Evolutionary conservation across 2,113 vertebrate genomes (phyloP).

Genomic region (Turdus rufiventris): DNA sequence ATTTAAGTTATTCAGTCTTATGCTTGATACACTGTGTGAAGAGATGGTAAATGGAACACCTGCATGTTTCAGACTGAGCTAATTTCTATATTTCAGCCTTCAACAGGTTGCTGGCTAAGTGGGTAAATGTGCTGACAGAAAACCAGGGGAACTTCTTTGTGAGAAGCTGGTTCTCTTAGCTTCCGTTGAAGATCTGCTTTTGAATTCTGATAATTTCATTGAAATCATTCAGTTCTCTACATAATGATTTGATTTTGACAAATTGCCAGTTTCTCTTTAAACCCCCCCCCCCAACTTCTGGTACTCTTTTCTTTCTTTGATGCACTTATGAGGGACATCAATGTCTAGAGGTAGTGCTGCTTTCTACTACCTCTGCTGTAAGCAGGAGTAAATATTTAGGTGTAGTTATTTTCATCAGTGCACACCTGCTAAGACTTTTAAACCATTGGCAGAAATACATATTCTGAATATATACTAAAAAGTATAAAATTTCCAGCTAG

Average conservation of each 20-base stretch:
- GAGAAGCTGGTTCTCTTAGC: neutral
- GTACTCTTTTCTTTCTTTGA: neutral
- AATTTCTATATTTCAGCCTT: neutral
- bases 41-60: neutral
- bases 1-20: neutral
- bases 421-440: neutral
- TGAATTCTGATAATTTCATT: neutral
- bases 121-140: neutral
- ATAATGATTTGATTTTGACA: neutral
- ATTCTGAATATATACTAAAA: neutral
- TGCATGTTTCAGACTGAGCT: neutral
- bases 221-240: neutral
- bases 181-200: neutral
- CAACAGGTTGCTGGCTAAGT: neutral
- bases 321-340: neutral
- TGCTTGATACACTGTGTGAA: neutral
- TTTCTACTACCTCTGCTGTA: neutral
- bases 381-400: neutral
- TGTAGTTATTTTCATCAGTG: neutral
- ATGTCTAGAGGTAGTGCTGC: rapidly evolving
- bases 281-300: neutral
- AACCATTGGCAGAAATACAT: neutral
- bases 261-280: neutral
- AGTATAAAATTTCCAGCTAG: neutral
- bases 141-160: neutral